Base-by-base conservation (phyloP, 2,797 vertebrate species). In the Dendrocincla tyrannina region DNA sequence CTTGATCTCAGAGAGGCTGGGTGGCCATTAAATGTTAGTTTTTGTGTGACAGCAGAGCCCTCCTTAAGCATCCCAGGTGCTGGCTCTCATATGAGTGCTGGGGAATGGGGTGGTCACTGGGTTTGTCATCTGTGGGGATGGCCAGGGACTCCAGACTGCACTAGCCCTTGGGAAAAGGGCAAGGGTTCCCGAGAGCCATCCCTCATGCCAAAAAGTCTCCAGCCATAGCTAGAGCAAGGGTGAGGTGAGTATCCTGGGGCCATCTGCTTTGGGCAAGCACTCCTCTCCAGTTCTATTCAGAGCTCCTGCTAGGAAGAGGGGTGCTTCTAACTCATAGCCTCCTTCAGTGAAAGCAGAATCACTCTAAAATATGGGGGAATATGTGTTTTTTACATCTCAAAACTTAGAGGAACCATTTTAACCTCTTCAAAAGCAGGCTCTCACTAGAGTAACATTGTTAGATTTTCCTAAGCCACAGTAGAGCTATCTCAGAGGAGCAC, bases 41-140 rank as follows among this genome's bases (percentile, higher is more conserved):
- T 2, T 82, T 63, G 37, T 20, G 56, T 35, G 13, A 2, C 22
- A 33, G 32, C 4, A 2, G 17, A 59, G 15, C 8, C 6, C 4
- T 72, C 8, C 32, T 82, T 13, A 8, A 1, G 5, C 12, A 28
- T 15, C n/a, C 44, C 62, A 46, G 17, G 13, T 58, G 33, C 33
- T 44, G 50, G 2, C n/a, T 82, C 15, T 30, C 4, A 15, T 20
- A n/a, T 53, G 1, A 12, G 33, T 0, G 1, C 27, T 80, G 25
- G n/a, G 10, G 17, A 44, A 17, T 9, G 3, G 18, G 3, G 7
- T 13, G 10, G 3, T 33, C 35, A 24, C 15, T 35, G 53, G 4
- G 7, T 15, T 16, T 60, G 20, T 30, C 20, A 5, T 9, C 16
- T 25, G 4, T 72, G 16, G 33, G 56, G 28, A 19, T 42, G 13